Conservation (phyloP, 2,797 vertebrate genomes). For the Notolepis coatsorum region DNA sequence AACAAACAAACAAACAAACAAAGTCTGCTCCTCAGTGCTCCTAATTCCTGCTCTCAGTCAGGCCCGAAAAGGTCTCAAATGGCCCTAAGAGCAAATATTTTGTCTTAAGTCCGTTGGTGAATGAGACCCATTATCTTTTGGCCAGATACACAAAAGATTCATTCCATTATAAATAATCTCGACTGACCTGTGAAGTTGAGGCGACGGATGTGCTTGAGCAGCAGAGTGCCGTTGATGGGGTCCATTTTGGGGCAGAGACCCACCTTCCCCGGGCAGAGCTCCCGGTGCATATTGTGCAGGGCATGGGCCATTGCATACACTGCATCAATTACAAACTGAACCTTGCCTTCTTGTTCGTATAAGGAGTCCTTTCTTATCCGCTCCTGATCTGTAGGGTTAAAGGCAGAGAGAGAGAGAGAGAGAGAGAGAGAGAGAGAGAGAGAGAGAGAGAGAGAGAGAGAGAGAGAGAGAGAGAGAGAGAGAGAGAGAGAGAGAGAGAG, state of each 20-base stretch:
- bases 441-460: neutral
- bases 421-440: neutral
- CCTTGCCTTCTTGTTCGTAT: constrained; percentile 97
- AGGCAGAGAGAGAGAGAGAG: constrained; percentile 6
- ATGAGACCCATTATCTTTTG: no score
- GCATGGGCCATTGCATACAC: constrained; percentile 97
- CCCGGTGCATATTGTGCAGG: constrained; percentile 94
- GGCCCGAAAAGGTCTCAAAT: no score
- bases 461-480: no score
- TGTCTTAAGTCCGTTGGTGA: no score
- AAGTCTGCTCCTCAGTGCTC: no score
- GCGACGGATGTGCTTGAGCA: constrained; percentile 94
- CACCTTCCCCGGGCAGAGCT: constrained; percentile 91
- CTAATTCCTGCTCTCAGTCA: no score
- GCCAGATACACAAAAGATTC: neutral
- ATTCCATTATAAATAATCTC: neutral
- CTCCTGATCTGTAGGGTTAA: constrained; percentile 87
- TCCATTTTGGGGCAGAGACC: constrained; percentile 94
- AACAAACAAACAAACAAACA: no score
- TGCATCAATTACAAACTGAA: constrained; percentile 96
- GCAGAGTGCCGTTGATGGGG: constrained; percentile 90
- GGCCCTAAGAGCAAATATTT: no score
- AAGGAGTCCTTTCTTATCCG: constrained; percentile 94
- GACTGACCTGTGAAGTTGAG: constrained; percentile 95
- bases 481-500: no score